Evolutionary conservation across 2,797 vertebrate species (phyloP).

Genomic region (Merluccius polli): DNA sequence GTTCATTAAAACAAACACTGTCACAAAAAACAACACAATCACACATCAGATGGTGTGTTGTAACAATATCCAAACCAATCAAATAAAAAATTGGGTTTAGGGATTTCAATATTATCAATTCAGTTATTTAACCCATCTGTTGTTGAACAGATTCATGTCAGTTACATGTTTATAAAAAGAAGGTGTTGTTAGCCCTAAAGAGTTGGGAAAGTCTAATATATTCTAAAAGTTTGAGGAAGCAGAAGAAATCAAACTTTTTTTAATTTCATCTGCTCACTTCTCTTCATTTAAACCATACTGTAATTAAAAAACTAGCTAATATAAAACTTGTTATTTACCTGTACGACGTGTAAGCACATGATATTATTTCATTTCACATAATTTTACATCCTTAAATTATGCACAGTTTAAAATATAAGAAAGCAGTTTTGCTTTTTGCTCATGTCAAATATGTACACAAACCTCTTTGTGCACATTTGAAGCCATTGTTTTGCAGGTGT

Average conservation of each 20-base stretch:
- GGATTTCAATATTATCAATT: background rate
- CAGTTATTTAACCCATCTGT: background rate
- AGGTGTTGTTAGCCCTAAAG: background rate
- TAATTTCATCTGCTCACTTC: background rate
- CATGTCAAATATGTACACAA: background rate
- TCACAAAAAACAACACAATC: background rate
- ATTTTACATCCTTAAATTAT: background rate
- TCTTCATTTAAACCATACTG: background rate
- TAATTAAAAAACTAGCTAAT: background rate
- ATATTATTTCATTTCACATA: background rate
- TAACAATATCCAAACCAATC: background rate
- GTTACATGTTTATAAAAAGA: background rate
- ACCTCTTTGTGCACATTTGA: no score
- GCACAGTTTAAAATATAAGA: background rate
- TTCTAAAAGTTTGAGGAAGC: background rate
- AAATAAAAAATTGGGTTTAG: background rate
- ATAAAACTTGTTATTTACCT: background rate
- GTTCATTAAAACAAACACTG: background rate
- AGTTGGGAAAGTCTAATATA: background rate
- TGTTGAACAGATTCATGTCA: background rate
- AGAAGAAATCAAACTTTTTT: background rate
- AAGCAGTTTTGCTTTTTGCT: background rate
- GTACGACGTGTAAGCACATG: background rate
- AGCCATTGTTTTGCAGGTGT: no score
- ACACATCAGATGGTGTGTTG: background rate